Percentiles rank a stretch among this genome's conserved stretches.
Conservation (phyloP, 1,140 invertebrate genomes). For the Cephus cinctus region DNA sequence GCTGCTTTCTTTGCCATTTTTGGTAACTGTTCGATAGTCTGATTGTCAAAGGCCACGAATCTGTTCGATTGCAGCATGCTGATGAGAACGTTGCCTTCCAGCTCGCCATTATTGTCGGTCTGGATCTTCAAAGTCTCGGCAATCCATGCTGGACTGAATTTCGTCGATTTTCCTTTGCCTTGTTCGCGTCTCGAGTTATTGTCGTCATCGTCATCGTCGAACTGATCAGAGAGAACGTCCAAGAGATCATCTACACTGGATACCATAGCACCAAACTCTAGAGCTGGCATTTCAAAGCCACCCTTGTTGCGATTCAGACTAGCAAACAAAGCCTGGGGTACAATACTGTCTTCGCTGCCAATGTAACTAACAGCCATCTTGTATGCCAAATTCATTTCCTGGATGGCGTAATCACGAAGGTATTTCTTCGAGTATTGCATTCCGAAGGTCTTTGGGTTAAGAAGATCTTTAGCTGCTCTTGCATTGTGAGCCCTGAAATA, state of each 20-base stretch:
- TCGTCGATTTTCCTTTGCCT: slow-evolving; percentile 24
- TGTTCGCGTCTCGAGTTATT: slow-evolving; percentile 23
- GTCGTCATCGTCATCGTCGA: slow-evolving; percentile 20
- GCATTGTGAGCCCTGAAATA: slow-evolving; percentile 63
- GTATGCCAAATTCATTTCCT: slow-evolving; percentile 52
- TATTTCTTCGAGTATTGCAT: slow-evolving; percentile 54
- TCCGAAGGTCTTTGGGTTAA: slow-evolving; percentile 59
- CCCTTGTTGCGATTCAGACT: slow-evolving; percentile 41
- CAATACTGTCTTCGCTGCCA: slow-evolving; percentile 58
- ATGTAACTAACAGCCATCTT: slow-evolving; percentile 47
- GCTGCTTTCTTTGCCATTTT: slow-evolving; percentile 38
- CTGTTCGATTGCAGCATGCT: slow-evolving; percentile 46
- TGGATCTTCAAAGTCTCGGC: slow-evolving; percentile 61
- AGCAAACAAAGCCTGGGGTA: slow-evolving; percentile 54
- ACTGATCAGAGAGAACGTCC: slow-evolving; percentile 43
- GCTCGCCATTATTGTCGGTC: slow-evolving; percentile 48
- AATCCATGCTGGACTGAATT: slow-evolving; percentile 45
- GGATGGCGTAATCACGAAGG: slow-evolving; percentile 42
- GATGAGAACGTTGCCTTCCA: slow-evolving; percentile 60
- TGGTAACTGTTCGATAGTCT: slow-evolving; percentile 54
- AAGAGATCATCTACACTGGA: slow-evolving; percentile 57
- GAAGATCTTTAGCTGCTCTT: slow-evolving; percentile 53
- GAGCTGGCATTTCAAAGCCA: slow-evolving; percentile 51
- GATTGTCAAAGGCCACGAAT: slow-evolving; percentile 60
- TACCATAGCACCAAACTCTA: slow-evolving; percentile 44